These are phyloP conservation scores for Ciconia nigra DNA, from an alignment of 2,797 vertebrate species.

Conservation along the genomic window DNA sequence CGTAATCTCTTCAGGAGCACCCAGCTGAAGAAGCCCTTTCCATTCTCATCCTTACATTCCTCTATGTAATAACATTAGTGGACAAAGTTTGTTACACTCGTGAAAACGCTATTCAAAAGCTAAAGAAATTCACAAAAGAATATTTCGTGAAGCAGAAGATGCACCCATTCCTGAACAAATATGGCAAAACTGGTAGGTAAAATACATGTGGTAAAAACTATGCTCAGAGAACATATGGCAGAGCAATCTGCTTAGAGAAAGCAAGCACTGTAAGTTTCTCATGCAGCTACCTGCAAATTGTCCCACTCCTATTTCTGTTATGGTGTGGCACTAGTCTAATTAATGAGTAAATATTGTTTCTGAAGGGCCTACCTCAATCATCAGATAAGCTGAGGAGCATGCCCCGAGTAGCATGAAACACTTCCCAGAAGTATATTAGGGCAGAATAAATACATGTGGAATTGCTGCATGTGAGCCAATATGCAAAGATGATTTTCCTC, in stretches of 20 bases:
- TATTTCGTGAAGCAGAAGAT: neutral
- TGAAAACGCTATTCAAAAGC: neutral
- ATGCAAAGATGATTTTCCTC: constrained; percentile 26
- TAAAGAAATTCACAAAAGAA: neutral
- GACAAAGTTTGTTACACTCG: neutral
- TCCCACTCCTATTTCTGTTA: neutral
- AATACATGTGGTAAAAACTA: neutral
- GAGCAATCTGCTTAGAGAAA: neutral
- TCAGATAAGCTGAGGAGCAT: neutral
- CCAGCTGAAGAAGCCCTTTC: neutral
- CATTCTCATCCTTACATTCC: neutral
- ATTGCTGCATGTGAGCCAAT: constrained; percentile 26
- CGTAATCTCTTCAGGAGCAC: neutral
- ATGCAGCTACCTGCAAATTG: neutral
- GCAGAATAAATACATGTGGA: constrained; percentile 23
- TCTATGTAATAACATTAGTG: neutral
- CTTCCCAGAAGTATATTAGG: neutral
- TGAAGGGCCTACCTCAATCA: neutral
- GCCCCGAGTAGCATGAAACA: neutral
- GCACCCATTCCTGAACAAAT: neutral
- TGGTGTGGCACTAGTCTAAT: neutral
- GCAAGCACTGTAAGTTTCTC: neutral
- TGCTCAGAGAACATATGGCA: neutral
- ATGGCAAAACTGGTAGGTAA: neutral
- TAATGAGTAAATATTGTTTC: neutral